phyloP scores from a whole-genome alignment of 2,888 invertebrate species.

The Dolichomitus sp. region DNA sequence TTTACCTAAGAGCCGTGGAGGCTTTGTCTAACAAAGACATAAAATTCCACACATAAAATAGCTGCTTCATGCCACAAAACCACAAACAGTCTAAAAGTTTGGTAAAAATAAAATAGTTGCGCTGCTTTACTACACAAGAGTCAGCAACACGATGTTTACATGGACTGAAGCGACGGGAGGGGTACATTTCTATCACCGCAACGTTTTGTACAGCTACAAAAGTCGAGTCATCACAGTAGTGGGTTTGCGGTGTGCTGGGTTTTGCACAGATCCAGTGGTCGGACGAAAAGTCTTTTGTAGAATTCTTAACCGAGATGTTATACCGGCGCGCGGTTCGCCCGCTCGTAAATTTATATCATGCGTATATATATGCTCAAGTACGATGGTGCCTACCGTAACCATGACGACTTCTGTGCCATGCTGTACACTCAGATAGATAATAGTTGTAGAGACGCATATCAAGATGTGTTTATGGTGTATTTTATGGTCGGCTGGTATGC shows the following conservation, averaged over 20 bases:
- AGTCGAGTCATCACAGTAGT: slow-evolving; percentile 18
- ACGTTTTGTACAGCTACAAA: slow-evolving; percentile 9
- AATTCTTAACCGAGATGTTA: slow-evolving; percentile 29
- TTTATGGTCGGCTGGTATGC: slow-evolving; percentile 39
- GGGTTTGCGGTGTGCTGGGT: not conserved
- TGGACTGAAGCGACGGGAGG: not conserved
- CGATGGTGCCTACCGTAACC: not conserved
- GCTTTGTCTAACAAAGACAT: not conserved
- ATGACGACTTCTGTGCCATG: slow-evolving; percentile 37
- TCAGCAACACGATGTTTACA: not conserved
- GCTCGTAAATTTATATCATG: slow-evolving; percentile 36
- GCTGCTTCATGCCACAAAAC: not conserved
- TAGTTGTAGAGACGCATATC: slow-evolving; percentile 36
- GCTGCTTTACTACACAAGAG: not conserved
- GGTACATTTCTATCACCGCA: slow-evolving; percentile 19
- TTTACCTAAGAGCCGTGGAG: too few relatives aligned
- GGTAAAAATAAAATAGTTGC: not conserved
- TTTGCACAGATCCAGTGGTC: not conserved
- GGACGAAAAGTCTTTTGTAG: slow-evolving; percentile 12
- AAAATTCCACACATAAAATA: not conserved
- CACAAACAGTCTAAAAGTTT: not conserved
- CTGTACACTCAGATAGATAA: slow-evolving; percentile 42
- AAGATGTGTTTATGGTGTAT: slow-evolving; percentile 59
- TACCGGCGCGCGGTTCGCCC: slow-evolving; percentile 6
- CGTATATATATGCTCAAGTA: slow-evolving; percentile 7